Evolutionary conservation across 1,140 invertebrate genomes (phyloP).

Genomic region (Dicyema japonicum): DNA sequence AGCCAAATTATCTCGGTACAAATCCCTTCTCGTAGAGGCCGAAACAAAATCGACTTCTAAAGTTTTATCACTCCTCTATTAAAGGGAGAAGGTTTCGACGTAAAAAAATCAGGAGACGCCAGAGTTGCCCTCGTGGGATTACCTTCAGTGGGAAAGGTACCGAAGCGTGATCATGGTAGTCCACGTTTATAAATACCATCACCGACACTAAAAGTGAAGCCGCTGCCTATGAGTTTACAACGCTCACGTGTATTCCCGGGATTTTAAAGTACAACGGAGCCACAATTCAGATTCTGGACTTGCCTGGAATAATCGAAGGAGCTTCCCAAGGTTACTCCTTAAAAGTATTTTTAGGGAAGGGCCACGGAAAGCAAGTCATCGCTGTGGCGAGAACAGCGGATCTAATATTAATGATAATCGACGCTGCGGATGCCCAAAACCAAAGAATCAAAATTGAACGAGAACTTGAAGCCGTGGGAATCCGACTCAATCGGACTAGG

Average conservation of each 20-base stretch:
- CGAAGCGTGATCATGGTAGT: conserved; percentile 10
- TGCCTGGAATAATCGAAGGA: conserved; percentile 76
- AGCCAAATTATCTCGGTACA: conserved; percentile 86
- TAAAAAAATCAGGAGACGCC: conserved; percentile 92
- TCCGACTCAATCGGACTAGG: conserved; percentile 57
- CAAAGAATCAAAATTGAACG: conserved; percentile 39
- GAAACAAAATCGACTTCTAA: conserved; percentile 60
- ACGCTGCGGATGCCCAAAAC: conserved; percentile 49
- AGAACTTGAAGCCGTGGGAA: conserved; percentile 77
- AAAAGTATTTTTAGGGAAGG: conserved; percentile 27
- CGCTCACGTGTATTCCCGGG: conserved; percentile 88
- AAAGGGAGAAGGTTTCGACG: conserved; percentile 87
- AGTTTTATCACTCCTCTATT: conserved; percentile 5
- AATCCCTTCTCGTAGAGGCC: conserved; percentile 68
- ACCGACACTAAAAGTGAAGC: conserved; percentile 42
- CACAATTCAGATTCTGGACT: conserved; percentile 80
- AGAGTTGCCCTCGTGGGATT: conserved; percentile 85
- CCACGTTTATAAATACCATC: conserved; percentile 13
- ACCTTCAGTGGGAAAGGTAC: conserved; percentile 36
- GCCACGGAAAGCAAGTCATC: conserved; percentile 47
- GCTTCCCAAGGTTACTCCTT: conserved; percentile 37
- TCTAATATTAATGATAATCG: conserved; percentile 85
- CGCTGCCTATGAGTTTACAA: conserved; percentile 93
- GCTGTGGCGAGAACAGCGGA: conserved; percentile 79
- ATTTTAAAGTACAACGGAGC: conserved; percentile 47